A percentile compares a stretch with the other conserved stretches of the same genome.
Evolutionary conservation across 2,888 invertebrate species (phyloP).

Genomic region (Cosmia trapezina): DNA sequence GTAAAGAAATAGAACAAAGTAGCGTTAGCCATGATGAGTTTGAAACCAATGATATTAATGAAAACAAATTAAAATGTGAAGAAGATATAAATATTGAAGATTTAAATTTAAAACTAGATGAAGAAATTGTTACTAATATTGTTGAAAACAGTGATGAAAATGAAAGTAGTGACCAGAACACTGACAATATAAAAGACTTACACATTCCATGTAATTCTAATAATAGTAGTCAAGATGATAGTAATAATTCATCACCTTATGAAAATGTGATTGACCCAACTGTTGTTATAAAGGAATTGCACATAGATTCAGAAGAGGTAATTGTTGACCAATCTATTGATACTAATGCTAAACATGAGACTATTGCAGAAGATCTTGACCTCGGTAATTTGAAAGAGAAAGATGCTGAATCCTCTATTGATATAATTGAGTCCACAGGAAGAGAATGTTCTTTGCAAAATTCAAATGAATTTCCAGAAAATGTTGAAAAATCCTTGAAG

Average conservation of each 20-base stretch:
- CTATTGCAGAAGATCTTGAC: conserved; percentile 22
- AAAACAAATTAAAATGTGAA: conserved; percentile 69
- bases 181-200: conserved; percentile 59
- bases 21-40: conserved; percentile 39
- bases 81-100: conserved; percentile 81
- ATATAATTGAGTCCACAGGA: conserved; percentile 20
- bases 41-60: conserved; percentile 59
- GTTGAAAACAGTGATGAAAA: conserved; percentile 64
- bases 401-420: conserved; percentile 10
- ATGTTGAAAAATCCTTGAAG: conserved; percentile 22
- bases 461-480: conserved; percentile 24
- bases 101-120: conserved; percentile 79
- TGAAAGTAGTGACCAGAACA: conserved; percentile 59
- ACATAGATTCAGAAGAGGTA: conserved; percentile 44
- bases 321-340: conserved; percentile 46
- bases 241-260: conserved; percentile 50
- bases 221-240: conserved; percentile 58
- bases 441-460: conserved; percentile 15
- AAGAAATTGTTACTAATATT: conserved; percentile 66
- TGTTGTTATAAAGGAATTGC: conserved; percentile 47
- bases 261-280: conserved; percentile 59
- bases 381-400: conserved; percentile 22
- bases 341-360: conserved; percentile 18
- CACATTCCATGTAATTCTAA: conserved; percentile 64
- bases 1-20: conserved; percentile 43